Conservation (phyloP, 2,888 invertebrate species). For the Dryobotodes eremita region DNA sequence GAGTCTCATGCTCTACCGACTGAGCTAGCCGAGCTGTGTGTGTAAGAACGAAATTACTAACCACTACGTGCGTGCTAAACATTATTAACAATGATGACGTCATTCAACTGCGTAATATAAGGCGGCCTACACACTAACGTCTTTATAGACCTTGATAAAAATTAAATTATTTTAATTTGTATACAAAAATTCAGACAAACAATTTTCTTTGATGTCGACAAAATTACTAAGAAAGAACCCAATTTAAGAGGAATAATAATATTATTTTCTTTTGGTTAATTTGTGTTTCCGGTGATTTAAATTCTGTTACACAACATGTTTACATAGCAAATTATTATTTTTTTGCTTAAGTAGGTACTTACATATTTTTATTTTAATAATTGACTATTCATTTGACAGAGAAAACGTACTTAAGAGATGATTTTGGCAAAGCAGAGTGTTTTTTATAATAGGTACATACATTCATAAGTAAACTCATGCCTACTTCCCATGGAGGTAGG, state of each 20-base stretch:
- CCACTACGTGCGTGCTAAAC: rapidly evolving
- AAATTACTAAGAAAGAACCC: slow-evolving; percentile 4
- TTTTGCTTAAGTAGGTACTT: neutral
- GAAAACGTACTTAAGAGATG: neutral
- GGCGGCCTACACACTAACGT: slow-evolving; percentile 34
- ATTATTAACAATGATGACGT: slow-evolving; percentile 32
- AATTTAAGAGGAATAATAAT: neutral
- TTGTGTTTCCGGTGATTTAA: neutral
- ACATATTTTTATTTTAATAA: neutral
- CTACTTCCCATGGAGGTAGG: neutral
- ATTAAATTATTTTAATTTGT: slow-evolving; percentile 11
- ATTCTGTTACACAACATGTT: neutral
- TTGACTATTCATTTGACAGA: neutral
- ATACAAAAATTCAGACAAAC: slow-evolving; percentile 10
- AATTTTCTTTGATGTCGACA: slow-evolving; percentile 45
- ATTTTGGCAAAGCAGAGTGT: neutral
- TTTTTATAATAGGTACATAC: neutral
- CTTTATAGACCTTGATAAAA: slow-evolving; percentile 20
- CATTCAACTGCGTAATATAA: slow-evolving; percentile 27
- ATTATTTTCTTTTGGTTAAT: neutral
- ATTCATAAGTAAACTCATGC: neutral
- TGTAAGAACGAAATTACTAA: rapidly evolving
- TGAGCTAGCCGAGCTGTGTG: slow-evolving; percentile 85
- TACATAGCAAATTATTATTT: neutral
- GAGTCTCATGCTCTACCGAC: slow-evolving; percentile 91